Evolutionary conservation across 1,140 invertebrate species (phyloP).

Genomic region (Sycophila sp.): DNA sequence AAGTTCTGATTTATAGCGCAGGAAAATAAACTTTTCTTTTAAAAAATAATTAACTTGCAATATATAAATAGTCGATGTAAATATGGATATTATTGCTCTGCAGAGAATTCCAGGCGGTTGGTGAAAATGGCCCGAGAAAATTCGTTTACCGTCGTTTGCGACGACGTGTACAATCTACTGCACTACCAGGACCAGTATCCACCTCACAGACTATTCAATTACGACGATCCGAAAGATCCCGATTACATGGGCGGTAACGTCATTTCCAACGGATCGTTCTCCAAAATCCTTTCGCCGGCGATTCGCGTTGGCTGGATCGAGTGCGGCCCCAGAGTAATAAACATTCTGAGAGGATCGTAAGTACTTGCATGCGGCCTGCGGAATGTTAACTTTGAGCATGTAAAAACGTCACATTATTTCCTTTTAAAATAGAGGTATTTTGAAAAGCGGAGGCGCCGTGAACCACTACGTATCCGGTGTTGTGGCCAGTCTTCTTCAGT

Average conservation of each 20-base stretch:
- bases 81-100: no score
- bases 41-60: no score
- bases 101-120: constrained; percentile 65
- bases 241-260: constrained; percentile 68
- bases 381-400: not conserved
- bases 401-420: not conserved
- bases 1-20: no score
- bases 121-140: constrained; percentile 69
- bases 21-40: no score
- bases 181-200: constrained; percentile 64
- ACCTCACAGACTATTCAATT: constrained; percentile 68
- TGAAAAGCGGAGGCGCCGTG: constrained; percentile 70
- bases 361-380: not conserved
- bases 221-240: constrained; percentile 63
- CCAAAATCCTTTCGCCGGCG: constrained; percentile 75
- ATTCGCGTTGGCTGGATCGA: constrained; percentile 76
- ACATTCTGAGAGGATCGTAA: constrained; percentile 62
- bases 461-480: constrained; percentile 73
- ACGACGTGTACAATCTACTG: constrained; percentile 77
- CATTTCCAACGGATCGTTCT: constrained; percentile 75
- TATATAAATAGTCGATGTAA: no score
- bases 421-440: constrained; percentile 59
- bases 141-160: constrained; percentile 70
- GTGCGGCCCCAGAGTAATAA: constrained; percentile 63
- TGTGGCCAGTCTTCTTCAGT: constrained; percentile 67